Conservation (phyloP, 2,888 invertebrate genomes). For the Lasioglossum figueresi region DNA sequence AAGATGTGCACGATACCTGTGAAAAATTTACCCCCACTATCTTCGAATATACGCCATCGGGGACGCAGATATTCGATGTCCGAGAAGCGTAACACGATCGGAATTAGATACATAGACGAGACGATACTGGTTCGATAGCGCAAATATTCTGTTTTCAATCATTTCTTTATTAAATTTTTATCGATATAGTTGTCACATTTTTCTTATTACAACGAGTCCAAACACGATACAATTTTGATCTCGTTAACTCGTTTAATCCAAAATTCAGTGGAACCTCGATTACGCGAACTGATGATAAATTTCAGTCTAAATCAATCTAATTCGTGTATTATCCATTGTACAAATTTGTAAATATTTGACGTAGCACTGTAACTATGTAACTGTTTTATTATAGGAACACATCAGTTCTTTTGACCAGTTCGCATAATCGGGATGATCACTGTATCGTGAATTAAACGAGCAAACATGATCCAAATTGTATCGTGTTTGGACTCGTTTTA, state of each 20-base stretch:
- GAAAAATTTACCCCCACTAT: not conserved
- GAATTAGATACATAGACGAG: not conserved
- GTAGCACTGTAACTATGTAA: not conserved
- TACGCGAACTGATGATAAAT: not conserved
- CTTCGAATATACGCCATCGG: not conserved
- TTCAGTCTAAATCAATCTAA: not conserved
- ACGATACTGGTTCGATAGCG: not conserved
- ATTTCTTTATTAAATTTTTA: not conserved
- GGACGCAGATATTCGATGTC: not conserved
- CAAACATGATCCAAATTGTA: not conserved
- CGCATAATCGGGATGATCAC: not conserved
- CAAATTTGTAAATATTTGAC: not conserved
- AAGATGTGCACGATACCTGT: not conserved
- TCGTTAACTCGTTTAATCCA: not conserved
- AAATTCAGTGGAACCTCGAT: not conserved
- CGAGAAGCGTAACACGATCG: not conserved
- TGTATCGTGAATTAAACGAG: not conserved
- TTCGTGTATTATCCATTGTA: not conserved
- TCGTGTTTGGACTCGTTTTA: not conserved
- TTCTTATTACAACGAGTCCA: not conserved
- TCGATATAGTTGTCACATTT: rapidly evolving
- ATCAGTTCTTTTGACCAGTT: not conserved
- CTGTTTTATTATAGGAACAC: not conserved
- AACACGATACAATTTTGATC: not conserved
- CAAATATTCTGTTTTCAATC: not conserved